Evolutionary conservation across 2,797 vertebrate genomes (phyloP).

Genomic region (Periparus ater): DNA sequence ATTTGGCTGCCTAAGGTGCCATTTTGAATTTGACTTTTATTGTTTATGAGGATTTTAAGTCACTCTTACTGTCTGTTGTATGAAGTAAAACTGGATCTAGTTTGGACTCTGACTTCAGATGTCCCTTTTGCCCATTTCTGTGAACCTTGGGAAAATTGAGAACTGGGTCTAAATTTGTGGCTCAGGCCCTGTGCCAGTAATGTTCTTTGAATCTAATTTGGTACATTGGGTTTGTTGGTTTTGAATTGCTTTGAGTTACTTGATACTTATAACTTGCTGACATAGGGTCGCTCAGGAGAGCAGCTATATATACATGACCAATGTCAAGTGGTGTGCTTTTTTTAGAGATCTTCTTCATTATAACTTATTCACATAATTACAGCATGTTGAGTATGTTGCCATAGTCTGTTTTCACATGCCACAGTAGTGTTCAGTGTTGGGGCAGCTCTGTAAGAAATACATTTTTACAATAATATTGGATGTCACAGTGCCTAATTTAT

Average conservation of each 20-base stretch:
- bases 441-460: not conserved
- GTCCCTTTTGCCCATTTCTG: not conserved
- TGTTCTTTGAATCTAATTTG: slow-evolving; percentile 47
- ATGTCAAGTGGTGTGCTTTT: slow-evolving; percentile 57
- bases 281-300: slow-evolving; percentile 20
- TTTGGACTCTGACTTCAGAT: not conserved
- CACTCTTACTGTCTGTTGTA: not conserved
- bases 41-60: not conserved
- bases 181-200: slow-evolving; percentile 2
- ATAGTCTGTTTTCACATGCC: not conserved
- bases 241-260: slow-evolving; percentile 66
- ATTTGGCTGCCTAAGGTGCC: not conserved
- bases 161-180: slow-evolving; percentile 35
- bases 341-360: slow-evolving; percentile 36
- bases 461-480: not conserved
- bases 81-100: not conserved
- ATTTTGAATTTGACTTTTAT: slow-evolving; percentile 15
- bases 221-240: slow-evolving; percentile 58
- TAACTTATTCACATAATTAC: slow-evolving; percentile 35
- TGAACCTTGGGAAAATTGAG: slow-evolving; percentile 40
- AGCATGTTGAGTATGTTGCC: not conserved
- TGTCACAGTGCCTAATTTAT: not conserved
- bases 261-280: slow-evolving; percentile 58
- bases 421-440: not conserved
- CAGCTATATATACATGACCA: slow-evolving; percentile 15